Conservation (phyloP, 2,113 vertebrate species). For the Mormyrus lacerda region DNA sequence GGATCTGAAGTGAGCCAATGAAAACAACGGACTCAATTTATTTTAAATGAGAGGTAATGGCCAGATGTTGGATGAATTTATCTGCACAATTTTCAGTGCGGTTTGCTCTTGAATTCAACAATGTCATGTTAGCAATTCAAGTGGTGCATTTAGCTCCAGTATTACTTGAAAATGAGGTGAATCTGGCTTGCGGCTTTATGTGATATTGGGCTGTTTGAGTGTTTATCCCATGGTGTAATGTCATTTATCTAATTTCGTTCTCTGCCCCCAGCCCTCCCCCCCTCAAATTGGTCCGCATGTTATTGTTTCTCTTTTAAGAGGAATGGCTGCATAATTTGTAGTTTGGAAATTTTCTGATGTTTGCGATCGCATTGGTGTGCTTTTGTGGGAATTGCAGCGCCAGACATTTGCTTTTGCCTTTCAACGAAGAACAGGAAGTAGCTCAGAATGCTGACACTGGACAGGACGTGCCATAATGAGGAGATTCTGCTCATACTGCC, state of each 20-base stretch:
- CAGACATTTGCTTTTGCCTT: not conserved
- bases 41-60: constrained; percentile 53
- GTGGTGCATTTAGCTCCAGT: constrained; percentile 23
- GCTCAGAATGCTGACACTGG: not conserved
- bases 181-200: constrained; percentile 31
- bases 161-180: constrained; percentile 29
- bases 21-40: constrained; percentile 43
- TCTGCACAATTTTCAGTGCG: constrained; percentile 34
- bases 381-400: not conserved
- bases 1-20: constrained; percentile 25
- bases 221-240: not conserved
- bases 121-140: constrained; percentile 40
- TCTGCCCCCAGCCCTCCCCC: not conserved
- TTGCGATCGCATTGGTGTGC: not conserved
- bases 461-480: not conserved
- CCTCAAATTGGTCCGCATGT: not conserved
- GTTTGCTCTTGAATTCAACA: constrained; percentile 40
- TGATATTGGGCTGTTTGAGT: constrained; percentile 8
- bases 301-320: not conserved
- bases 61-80: constrained; percentile 62
- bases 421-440: not conserved
- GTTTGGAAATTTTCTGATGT: not conserved
- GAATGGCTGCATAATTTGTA: not conserved
- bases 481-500: not conserved
- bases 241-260: constrained; percentile 21